Percentiles rank a stretch among this genome's conserved stretches.
Conservation (phyloP, 2,888 invertebrate genomes). For the Xanthostigma xanthostigma region DNA sequence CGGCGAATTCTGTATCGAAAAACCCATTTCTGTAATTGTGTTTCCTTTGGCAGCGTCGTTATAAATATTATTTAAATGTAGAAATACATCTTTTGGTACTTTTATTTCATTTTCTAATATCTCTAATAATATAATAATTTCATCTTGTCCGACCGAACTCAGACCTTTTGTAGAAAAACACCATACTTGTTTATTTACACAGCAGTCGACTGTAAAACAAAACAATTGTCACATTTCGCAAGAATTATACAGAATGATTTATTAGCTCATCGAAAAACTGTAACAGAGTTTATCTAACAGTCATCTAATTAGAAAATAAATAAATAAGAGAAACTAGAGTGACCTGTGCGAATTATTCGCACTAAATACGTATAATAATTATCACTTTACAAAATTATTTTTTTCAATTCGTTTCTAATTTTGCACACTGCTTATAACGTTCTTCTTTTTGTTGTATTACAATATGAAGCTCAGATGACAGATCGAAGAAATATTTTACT, state of each 20-base stretch:
- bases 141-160: slow-evolving; percentile 69
- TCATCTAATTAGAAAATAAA: no score
- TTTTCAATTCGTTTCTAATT: no score
- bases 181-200: slow-evolving; percentile 57
- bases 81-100: slow-evolving; percentile 57
- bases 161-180: slow-evolving; percentile 64
- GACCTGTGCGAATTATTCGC: no score
- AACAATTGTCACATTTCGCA: background rate
- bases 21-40: slow-evolving; percentile 52
- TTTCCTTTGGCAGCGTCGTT: slow-evolving; percentile 50
- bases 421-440: no score
- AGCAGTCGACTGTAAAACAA: slow-evolving; percentile 50
- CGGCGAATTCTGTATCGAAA: slow-evolving; percentile 43
- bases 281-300: no score
- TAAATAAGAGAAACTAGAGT: no score
- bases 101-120: slow-evolving; percentile 42
- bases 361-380: no score
- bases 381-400: no score
- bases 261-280: background rate
- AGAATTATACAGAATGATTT: background rate
- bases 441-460: no score
- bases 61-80: slow-evolving; percentile 57
- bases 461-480: no score
- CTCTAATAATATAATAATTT: slow-evolving; percentile 61
- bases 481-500: no score